phyloP scores from a whole-genome alignment of 2,888 invertebrate species.

The Platycheirus albimanus region DNA sequence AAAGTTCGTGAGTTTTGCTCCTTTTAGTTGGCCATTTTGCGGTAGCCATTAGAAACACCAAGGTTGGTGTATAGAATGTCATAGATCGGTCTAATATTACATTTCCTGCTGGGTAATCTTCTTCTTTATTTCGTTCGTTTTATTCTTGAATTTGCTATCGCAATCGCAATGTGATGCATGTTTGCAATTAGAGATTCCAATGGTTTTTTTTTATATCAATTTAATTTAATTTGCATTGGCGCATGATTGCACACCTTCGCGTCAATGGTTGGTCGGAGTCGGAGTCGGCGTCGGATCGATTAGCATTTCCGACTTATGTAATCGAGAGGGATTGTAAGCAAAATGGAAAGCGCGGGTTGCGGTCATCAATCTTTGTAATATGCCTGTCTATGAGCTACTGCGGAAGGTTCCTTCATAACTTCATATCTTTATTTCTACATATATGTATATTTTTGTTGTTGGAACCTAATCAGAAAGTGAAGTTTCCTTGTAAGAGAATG shows the following conservation, averaged over 20 bases:
- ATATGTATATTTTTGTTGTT: too few relatives aligned
- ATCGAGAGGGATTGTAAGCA: constrained; percentile 20
- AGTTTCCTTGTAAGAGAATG: constrained; percentile 18
- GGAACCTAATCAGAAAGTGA: constrained; percentile 39
- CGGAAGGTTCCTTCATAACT: constrained; percentile 5
- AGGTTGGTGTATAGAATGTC: constrained; percentile 57
- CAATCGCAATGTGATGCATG: not conserved
- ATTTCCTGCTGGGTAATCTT: constrained; percentile 42
- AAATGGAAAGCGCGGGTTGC: constrained; percentile 46
- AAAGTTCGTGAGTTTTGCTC: constrained; percentile 26
- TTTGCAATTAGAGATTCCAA: constrained; percentile 42
- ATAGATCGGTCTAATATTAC: constrained; percentile 45
- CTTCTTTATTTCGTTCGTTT: not conserved
- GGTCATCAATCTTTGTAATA: constrained; percentile 48
- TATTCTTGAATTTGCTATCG: not conserved
- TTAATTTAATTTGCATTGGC: constrained; percentile 41
- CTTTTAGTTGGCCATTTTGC: not conserved
- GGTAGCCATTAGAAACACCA: constrained; percentile 5
- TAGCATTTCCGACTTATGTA: constrained; percentile 66
- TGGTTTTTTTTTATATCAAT: constrained; percentile 20
- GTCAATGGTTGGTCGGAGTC: too few relatives aligned
- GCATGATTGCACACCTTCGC: constrained; percentile 53
- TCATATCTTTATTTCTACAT: too few relatives aligned
- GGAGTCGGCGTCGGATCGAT: constrained; percentile 49
- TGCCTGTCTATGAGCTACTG: constrained; percentile 11